Conservation (phyloP, 2,797 vertebrate species). For the Euphonia xanthogaster region DNA sequence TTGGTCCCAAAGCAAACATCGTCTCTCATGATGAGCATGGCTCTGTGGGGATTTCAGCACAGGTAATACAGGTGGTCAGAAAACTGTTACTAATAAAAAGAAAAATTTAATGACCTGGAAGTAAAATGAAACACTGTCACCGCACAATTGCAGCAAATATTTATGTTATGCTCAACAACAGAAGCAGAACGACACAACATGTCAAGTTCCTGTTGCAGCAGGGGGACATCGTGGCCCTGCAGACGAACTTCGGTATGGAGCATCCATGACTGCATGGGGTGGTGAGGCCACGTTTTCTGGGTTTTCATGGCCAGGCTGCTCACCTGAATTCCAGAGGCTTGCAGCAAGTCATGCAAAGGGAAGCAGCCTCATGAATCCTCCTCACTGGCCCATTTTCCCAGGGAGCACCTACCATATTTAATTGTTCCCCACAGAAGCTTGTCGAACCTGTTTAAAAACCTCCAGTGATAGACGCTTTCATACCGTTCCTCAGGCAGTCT, state of each 20-base stretch:
- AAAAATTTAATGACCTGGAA: neutral
- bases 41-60: fast-evolving
- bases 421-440: neutral
- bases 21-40: fast-evolving
- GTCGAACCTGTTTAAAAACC: neutral
- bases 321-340: neutral
- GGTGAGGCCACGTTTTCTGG: neutral
- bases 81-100: neutral
- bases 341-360: fast-evolving
- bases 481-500: neutral
- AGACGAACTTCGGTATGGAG: fast-evolving
- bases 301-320: neutral
- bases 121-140: neutral
- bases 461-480: neutral
- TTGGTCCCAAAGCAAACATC: fast-evolving
- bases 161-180: neutral
- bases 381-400: neutral
- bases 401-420: neutral
- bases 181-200: neutral
- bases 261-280: fast-evolving
- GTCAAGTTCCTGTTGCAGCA: fast-evolving
- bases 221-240: neutral
- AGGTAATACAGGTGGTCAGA: fast-evolving
- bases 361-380: neutral
- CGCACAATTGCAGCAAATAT: neutral